Evolutionary conservation across 2,888 invertebrate genomes (phyloP), one percentile per base, ranked within the genome.

Genomic region (Melieria crassipennis): DNA sequence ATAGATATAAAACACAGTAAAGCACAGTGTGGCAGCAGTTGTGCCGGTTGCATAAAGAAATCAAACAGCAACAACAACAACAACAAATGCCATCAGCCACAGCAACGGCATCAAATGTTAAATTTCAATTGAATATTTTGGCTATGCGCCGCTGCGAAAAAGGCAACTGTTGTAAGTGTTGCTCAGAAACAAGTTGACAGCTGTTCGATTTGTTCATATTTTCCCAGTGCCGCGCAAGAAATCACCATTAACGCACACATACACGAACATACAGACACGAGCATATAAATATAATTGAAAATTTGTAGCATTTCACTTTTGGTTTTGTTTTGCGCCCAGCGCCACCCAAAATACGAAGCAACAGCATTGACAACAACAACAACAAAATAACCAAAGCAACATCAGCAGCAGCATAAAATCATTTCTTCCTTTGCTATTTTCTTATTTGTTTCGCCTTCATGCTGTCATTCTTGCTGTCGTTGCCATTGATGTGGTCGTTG

Each of bases 121-220:
- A 30, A 30, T 30, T 30, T 30, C 30, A 30, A 30, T 30, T 30
- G 30, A 30, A 30, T 30, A 30, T 30, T 30, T 30, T 30, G 30
- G 30, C 30, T 30, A 30, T 30, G 30, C 3, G 30, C 30, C 30
- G 30, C 30, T 30, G 30, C 30, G 30, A 30, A 30, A 30, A 30
- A 30, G 30, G 30, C 30, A 30, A 30, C 30, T 30, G 30, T 30
- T 30, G 30, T 30, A 30, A 30, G 30, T 30, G 30, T 30, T 30
- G 30, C 30, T 30, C 30, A 30, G 30, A 30, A 30, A 66, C n/a
- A 60, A 65, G 64, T 70, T 74, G 72, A 74, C 76, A 76, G 76
- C 74, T 74, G 76, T 72, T 75, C 70, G 74, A 73, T 75, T 73
- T 74, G 69, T 70, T 69, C 43, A 42, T 30, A 65, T 52, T 70